Evolutionary conservation across 2,797 vertebrate species (phyloP), one percentile per base, ranked within the genome.

Genomic region (Ambastaia sidthimunki): DNA sequence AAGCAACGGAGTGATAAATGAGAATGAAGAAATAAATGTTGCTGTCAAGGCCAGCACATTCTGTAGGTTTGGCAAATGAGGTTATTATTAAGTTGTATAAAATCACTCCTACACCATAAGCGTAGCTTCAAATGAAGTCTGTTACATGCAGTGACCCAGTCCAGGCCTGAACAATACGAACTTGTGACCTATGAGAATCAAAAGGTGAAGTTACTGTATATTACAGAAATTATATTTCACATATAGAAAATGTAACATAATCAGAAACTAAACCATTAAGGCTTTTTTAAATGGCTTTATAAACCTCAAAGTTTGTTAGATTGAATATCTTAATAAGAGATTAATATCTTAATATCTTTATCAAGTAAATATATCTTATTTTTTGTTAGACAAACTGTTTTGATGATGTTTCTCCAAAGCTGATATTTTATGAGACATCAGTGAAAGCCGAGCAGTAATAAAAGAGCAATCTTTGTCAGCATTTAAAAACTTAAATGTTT

Each of bases 1-100:
- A 76, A 84, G 83, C 83, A 84, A 84, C 83, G 28, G 57, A 28
- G 59, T 28, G n/a, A 78, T 70, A 84, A 71, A 81, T 72, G 78
- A 82, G 54, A 73, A 82, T 73, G 55, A 25, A 63, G 34, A 60
- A 84, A 80, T 79, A 31, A 82, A 72, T 16, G 62, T 78, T 63
- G 70, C 50, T 48, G 16, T 79, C 66, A 72, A 82, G 80, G 63
- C 62, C 60, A 10, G 18, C 0, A 25, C 60, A 75, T 78, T 79
- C 80, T 67, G 31, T 62, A 65, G 63, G 34, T 76, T 62, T 68
- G 48, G 66, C 72, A 75, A 73, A 84, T 76, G 48, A 73, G 41
- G 68, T 71, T 71, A 76, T 76, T 74, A 76, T 78, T 55, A 70
- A 50, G 31, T 19, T 18, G 19, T 60, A 70, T 21, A 65, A 63